Evolutionary conservation across 2,888 invertebrate species (phyloP), one percentile per base, ranked within the genome.

Genomic region (Limenitis camilla): DNA sequence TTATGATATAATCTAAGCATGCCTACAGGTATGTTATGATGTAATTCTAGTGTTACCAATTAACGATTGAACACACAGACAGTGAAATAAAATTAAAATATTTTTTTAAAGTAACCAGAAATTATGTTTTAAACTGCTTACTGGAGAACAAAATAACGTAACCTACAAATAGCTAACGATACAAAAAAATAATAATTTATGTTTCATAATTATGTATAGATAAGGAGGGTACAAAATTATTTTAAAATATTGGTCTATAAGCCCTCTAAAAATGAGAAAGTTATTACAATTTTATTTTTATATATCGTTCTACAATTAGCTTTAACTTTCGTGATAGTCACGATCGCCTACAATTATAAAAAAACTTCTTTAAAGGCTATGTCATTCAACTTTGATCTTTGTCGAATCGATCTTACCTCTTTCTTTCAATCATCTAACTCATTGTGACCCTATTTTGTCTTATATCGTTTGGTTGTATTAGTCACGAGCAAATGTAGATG

Each of bases 371-470:
- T 49, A 50, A 50, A 62, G 60, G 54, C 61, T 45, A 68, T 78
- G 79, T 83, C 83, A 83, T 83, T 86, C 84, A 84, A 85, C 79
- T 84, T 84, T 86, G 83, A 83, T 82, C 84, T 84, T 78, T 83
- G 81, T 76, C 66, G 67, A 63, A 73, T 67, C 69, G 59, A 68
- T 66, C 65, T 76, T 82, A 81, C 75, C 75, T 76, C 75, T 77
- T 78, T 71, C 75, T 79, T 83, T 84, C 74, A 77, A 81, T 81
- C 76, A 76, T 64, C 69, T 63, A 68, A 69, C 71, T 71, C 66
- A 68, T 74, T 76, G 68, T 63, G 72, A 72, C 70, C 69, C 70
- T 62, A 41, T 71, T 68, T 66, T 52, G 54, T 66, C 68, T 67
- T 66, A 69, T 57, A 71, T 71, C 68, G 67, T 74, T 67, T 68